Base-by-base conservation (phyloP, 1,140 invertebrate genomes). In the Drosophila sulfurigaster region DNA sequence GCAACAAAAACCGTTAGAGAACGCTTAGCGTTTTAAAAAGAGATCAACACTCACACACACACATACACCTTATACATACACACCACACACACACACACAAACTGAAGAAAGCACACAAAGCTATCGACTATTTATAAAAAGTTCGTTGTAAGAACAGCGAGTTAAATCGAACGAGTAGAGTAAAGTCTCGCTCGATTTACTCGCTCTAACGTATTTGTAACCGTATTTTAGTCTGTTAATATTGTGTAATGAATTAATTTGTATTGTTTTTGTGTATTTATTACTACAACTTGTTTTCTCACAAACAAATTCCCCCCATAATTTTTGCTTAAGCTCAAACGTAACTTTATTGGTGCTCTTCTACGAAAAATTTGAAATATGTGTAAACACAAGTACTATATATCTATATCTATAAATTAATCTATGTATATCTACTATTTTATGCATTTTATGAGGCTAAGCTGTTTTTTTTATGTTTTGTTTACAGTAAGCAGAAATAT, bases 1-100 rank as follows among this genome's bases (percentile, higher is more conserved):
- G 62, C 63, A 46, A 79, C 57, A 71, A 80, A 25, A 80, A 68
- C 78, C 86, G 85, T 89, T 89, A 89, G 78, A 81, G 81, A 89
- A 89, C 85, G 85, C 85, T 63, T 90, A 89, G 85, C 85, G 85
- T 89, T 89, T 85, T 79, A 89, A 89, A 89, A 89, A 75, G 16
- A 77, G 45, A 75, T 20, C 56, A 28, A 78, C 69, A 69, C 57
- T 58, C 54, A 71, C 56, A 52, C 28, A 73, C 54, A 63, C 45
- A 13, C 35, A n/a, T n/a, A 73, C 35, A 25, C 25, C 32, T 32
- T 32, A 35, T n/a, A 66, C 41, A 72, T 48, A 80, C 28, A 79
- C 15, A 52, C 15, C 38, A 62, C 38, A 65, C 16, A 13, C 41
- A 43, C 30, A 70, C 8, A 62, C n/a, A 38, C 11, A 46, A 72